Evolutionary conservation across 2,888 invertebrate species (phyloP).

Genomic region (Blera fallax): DNA sequence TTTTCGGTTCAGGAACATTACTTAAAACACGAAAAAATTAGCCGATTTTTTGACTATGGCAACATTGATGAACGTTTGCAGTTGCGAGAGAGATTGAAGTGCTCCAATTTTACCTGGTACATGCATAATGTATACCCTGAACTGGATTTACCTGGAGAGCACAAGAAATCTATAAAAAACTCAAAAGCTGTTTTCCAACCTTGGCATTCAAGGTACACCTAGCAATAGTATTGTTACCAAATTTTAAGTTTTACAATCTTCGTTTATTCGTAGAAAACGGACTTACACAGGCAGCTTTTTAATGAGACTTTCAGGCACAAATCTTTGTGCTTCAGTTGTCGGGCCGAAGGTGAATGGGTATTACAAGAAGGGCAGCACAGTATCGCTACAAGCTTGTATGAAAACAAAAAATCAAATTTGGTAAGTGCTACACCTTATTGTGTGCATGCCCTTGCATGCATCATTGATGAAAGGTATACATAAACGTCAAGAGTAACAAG

Average conservation of each 20-base stretch:
- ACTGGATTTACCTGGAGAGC: constrained; percentile 86
- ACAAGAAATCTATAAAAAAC: constrained; percentile 81
- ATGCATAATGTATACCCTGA: constrained; percentile 97
- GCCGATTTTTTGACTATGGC: constrained; percentile 86
- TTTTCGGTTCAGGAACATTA: constrained; percentile 91
- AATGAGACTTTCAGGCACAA: constrained; percentile 87
- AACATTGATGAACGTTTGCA: constrained; percentile 89
- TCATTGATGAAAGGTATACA: no score
- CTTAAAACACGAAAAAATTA: constrained; percentile 77
- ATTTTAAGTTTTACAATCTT: background rate
- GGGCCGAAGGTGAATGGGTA: constrained; percentile 79
- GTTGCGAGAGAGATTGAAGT: constrained; percentile 88
- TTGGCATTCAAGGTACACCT: constrained; percentile 87
- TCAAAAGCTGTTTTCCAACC: constrained; percentile 87
- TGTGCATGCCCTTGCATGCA: no score
- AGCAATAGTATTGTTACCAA: background rate
- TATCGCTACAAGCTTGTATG: constrained; percentile 88
- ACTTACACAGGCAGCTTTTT: constrained; percentile 89
- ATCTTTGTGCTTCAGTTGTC: constrained; percentile 89
- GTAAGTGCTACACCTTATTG: constrained; percentile 79
- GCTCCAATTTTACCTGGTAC: constrained; percentile 96
- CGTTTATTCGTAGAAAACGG: constrained; percentile 84
- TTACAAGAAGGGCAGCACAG: constrained; percentile 87
- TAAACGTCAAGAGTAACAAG: no score
- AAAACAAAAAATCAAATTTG: constrained; percentile 86